Evolutionary conservation across 2,113 vertebrate species (phyloP), one percentile per base, ranked within the genome.

Genomic region (Bombycilla garrulus): DNA sequence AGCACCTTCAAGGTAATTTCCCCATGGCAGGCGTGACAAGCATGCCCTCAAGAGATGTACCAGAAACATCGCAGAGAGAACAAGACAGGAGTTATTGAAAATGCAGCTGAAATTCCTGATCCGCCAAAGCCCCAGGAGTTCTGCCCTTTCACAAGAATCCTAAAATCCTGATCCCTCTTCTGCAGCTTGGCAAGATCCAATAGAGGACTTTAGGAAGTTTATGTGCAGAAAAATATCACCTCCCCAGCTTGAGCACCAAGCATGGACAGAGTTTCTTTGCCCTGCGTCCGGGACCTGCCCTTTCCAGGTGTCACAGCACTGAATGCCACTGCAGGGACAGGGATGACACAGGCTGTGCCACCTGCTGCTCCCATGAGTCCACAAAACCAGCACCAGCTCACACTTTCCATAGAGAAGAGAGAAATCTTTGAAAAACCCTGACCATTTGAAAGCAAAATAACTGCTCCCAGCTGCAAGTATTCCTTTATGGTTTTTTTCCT

Each of bases 1-100:
- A 91, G 88, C 66, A 92, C 74, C 81, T 85, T 47, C 62, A 82
- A 94, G 93, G 94, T 91, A 80, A 94, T 90, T 92, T 86, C 69
- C 65, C 80, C 5, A 1, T 6, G 51, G 81, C 58, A 66, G 81
- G 64, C 3, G 0, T 72, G 72, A 90, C 74, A 81, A 88, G 40
- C 42, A 1, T 74, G 72, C 79, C 76, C 92, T 90, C 92, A 47
- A 66, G 74, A 77, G 71, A 45, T 4, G 31, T 17, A 10, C 0
- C 38, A 20, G 40, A 35, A 45, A 18, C 79, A 26, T 2, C 1
- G 10, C 29, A 58, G 40, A 44, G 42, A 56, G 24, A n/a, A n/a
- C n/a, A n/a, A n/a, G 10, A 40, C 51, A 38, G 62, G 18, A 91
- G 36, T 9, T 66, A 51, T 0, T 47, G 82, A 82, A 80, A 71